A percentile compares a stretch with the other conserved stretches of the same genome.
These are phyloP conservation scores for Balanococcus diminutus DNA, from an alignment of 2,888 invertebrate genomes.

Conservation along the genomic window DNA sequence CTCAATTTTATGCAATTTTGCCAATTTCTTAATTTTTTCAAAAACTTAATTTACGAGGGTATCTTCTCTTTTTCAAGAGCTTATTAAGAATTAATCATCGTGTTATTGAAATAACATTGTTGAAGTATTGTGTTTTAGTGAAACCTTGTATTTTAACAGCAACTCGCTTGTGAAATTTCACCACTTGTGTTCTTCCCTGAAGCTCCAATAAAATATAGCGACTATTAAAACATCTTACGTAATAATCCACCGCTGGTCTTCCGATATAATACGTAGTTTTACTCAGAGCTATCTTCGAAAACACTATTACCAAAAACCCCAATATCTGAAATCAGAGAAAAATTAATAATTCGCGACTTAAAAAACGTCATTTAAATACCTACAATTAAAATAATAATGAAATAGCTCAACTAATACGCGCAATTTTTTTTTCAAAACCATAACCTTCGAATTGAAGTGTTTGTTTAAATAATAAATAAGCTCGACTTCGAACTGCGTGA, in stretches of 20 bases:
- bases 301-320: not conserved
- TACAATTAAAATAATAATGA: not conserved
- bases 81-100: not conserved
- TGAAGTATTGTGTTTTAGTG: not conserved
- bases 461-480: conserved; percentile 6
- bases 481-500: conserved; percentile 5
- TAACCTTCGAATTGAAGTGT: conserved; percentile 26
- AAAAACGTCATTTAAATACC: not conserved
- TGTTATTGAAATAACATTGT: not conserved
- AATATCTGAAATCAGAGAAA: conserved; percentile 3
- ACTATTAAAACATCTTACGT: conserved; percentile 45
- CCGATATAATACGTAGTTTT: conserved; percentile 50
- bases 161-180: not conserved
- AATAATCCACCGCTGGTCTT: conserved; percentile 55
- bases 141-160: not conserved
- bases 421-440: not conserved
- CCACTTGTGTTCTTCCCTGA: not conserved
- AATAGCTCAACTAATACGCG: not conserved
- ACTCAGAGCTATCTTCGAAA: not conserved
- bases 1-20: too few species aligned
- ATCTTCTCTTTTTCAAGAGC: not conserved
- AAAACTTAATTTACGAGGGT: too few species aligned
- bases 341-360: not conserved
- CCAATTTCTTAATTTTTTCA: too few species aligned
- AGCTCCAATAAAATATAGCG: not conserved